These are phyloP conservation scores for Sinella curviseta DNA, from an alignment of 1,140 invertebrate species.

Conservation along the genomic window DNA sequence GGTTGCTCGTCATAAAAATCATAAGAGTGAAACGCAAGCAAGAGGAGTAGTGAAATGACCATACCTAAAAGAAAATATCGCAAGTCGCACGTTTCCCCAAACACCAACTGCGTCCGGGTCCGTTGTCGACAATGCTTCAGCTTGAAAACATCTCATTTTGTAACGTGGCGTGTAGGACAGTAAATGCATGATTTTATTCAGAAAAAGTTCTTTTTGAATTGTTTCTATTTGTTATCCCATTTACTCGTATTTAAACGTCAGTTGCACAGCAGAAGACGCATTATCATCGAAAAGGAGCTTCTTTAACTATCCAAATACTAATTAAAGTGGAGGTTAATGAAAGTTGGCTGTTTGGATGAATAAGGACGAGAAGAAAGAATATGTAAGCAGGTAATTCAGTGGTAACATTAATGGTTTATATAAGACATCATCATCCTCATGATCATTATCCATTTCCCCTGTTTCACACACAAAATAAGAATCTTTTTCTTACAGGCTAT, in stretches of 20 bases:
- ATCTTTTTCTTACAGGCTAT: not conserved
- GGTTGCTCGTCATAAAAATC: too few species aligned
- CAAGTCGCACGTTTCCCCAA: not conserved
- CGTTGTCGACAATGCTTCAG: too few species aligned
- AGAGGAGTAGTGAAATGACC: too few species aligned
- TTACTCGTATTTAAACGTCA: not conserved
- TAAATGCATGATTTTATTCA: too few species aligned
- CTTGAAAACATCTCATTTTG: too few species aligned
- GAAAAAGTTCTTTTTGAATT: too few species aligned
- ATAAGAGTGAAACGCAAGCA: too few species aligned
- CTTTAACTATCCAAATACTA: slow-evolving; percentile 2
- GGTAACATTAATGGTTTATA: not conserved
- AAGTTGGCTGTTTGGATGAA: not conserved
- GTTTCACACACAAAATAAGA: not conserved
- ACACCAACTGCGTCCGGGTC: not conserved
- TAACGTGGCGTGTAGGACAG: too few species aligned
- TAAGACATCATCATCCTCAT: not conserved
- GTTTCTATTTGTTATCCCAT: not conserved
- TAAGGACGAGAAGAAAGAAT: not conserved
- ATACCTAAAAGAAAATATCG: not conserved
- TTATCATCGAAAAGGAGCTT: not conserved
- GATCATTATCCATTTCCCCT: not conserved
- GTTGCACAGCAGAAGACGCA: not conserved
- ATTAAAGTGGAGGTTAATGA: slow-evolving; percentile 16
- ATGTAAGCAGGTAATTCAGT: not conserved